Percentiles rank a stretch among this genome's conserved stretches.
These are phyloP conservation scores for Psammodynastes pulverulentus DNA, from an alignment of 2,113 vertebrate genomes.

Conservation along the genomic window DNA sequence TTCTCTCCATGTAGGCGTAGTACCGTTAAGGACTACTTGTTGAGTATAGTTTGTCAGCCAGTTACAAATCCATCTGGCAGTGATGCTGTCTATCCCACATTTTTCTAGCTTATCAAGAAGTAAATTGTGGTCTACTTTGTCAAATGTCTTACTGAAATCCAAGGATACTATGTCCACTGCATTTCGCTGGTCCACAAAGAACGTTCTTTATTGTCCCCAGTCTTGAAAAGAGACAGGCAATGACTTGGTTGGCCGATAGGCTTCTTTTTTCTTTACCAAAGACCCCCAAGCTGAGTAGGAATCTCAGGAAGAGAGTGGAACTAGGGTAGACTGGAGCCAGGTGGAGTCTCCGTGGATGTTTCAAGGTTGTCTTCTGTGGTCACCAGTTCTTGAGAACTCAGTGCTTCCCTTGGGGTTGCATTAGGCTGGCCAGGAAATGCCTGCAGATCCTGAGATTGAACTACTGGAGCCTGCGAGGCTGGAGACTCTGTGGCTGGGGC, in stretches of 20 bases:
- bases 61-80: neutral
- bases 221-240: neutral
- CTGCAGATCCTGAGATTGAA: neutral
- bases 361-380: neutral
- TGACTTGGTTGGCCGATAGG: neutral
- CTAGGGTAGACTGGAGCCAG: neutral
- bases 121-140: neutral
- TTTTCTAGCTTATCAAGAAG: neutral
- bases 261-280: neutral
- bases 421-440: neutral
- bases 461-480: neutral
- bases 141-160: neutral
- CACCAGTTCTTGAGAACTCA: neutral
- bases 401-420: neutral
- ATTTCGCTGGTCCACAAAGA: neutral
- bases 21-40: neutral
- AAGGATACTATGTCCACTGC: neutral
- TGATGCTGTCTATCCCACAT: neutral
- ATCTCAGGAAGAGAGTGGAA: neutral
- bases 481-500: neutral
- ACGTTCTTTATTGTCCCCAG: neutral
- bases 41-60: neutral
- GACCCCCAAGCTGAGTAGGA: neutral
- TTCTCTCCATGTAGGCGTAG: neutral
- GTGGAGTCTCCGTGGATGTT: neutral